Percentiles rank a stretch among this genome's conserved stretches.
phyloP scores from a whole-genome alignment of 2,888 invertebrate species.

The Acanthacorydalis orientalis region DNA sequence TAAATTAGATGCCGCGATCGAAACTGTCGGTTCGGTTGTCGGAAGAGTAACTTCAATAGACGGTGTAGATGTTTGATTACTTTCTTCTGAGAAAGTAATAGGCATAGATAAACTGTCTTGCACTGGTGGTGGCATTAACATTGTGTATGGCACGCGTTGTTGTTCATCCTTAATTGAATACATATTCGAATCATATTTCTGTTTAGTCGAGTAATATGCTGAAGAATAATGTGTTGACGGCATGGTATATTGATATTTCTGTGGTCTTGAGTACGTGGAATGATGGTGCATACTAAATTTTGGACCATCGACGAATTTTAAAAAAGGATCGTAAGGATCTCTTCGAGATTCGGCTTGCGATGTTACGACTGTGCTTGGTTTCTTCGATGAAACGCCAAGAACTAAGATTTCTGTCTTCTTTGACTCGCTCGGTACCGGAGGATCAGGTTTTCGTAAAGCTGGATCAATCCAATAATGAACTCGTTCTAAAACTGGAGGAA shows the following conservation, averaged over 20 bases:
- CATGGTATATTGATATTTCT: constrained; percentile 20
- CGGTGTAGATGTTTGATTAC: constrained; percentile 7
- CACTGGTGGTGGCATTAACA: constrained; percentile 51
- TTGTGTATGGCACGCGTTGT: constrained; percentile 40
- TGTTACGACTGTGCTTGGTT: constrained; percentile 35
- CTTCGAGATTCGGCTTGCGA: constrained; percentile 19
- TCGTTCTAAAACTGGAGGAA: constrained; percentile 60
- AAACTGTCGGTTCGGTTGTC: constrained; percentile 24
- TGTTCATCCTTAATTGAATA: constrained; percentile 34
- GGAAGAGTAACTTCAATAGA: constrained; percentile 14
- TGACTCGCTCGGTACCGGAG: constrained; percentile 28
- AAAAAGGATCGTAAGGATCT: constrained; percentile 24
- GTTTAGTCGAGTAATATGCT: constrained; percentile 15
- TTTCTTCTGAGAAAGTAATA: constrained; percentile 11
- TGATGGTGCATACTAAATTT: constrained; percentile 23
- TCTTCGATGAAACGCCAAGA: constrained; percentile 50
- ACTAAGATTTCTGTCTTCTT: constrained; percentile 50
- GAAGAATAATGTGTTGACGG: constrained; percentile 26
- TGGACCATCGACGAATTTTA: constrained; percentile 31
- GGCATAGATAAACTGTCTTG: constrained; percentile 24
- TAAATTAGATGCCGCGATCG: constrained; percentile 43
- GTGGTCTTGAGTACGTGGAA: constrained; percentile 17
- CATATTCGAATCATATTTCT: constrained; percentile 27
- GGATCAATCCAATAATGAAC: constrained; percentile 70
- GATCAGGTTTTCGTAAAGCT: constrained; percentile 36